These are phyloP conservation scores for Drosophila carrolli DNA, from an alignment of 1,140 invertebrate genomes.

Conservation along the genomic window DNA sequence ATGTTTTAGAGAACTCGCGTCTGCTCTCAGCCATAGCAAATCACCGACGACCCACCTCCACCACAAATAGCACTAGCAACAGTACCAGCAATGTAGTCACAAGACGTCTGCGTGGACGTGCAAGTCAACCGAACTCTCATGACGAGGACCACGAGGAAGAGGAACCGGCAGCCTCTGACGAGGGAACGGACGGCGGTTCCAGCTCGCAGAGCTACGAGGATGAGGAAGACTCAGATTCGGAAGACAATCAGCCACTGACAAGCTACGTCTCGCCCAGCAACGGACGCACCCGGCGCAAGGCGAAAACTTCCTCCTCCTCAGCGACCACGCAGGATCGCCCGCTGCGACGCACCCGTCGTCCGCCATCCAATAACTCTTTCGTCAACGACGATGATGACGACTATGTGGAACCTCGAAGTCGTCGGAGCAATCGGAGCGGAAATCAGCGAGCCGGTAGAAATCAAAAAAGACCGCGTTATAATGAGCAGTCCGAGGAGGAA, in stretches of 20 bases:
- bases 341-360: slow-evolving; percentile 42
- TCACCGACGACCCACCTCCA: slow-evolving; percentile 70
- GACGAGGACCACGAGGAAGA: slow-evolving; percentile 59
- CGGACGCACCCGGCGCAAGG: slow-evolving; percentile 46
- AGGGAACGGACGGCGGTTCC: slow-evolving; percentile 75
- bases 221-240: slow-evolving; percentile 81
- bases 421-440: slow-evolving; percentile 34
- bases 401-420: slow-evolving; percentile 56
- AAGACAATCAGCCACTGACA: slow-evolving; percentile 86
- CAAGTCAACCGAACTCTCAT: slow-evolving; percentile 69
- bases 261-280: slow-evolving; percentile 72
- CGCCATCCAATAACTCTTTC: slow-evolving; percentile 60
- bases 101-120: slow-evolving; percentile 63
- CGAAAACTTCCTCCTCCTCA: slow-evolving; percentile 53
- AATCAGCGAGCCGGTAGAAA: slow-evolving; percentile 74
- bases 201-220: slow-evolving; percentile 57
- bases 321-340: slow-evolving; percentile 40
- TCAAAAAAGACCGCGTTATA: slow-evolving; percentile 87
- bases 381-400: slow-evolving; percentile 74
- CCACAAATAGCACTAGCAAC: slow-evolving; percentile 55
- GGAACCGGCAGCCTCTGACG: slow-evolving; percentile 66
- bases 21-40: slow-evolving; percentile 49
- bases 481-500: slow-evolving; percentile 87
- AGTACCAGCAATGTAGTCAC: slow-evolving; percentile 43
- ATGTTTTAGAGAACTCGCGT: slow-evolving; percentile 67